Base-by-base conservation (phyloP, 2,113 vertebrate genomes). In the Chelonoidis abingdonii region DNA sequence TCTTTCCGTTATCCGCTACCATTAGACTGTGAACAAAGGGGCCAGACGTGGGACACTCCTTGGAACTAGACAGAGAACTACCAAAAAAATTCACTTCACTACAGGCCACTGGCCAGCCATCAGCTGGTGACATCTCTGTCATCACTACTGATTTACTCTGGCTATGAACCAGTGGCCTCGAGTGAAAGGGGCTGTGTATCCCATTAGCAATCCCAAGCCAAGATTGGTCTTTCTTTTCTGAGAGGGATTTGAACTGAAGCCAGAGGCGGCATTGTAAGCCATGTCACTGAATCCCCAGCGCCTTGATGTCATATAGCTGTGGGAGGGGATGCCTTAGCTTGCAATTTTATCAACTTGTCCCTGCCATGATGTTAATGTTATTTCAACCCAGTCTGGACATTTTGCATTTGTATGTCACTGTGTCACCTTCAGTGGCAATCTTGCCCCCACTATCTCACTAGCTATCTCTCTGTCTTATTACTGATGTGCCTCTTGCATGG, bases 151-250 rank as follows among this genome's bases (percentile, higher is more conserved):
- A 54, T 82, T 84, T 56, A 41, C 86, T 80, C 80, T 96, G 90
- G 92, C 25, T 89, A 5, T 94, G 95, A 90, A 96, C 72, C 90
- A 86, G 83, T 89, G 95, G 96, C 95, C 97, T 80, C 19, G 80
- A 96, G 90, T 44, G 79, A 76, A 94, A 86, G 41, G 38, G 78
- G 56, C 62, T 5, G 17, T 87, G 78, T 86, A 95, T 88, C 72
- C 89, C 89, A 54, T 92, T 83, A 83, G 87, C 72, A 88, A 93
- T 53, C 85, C 95, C 69, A 80, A 87, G 82, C 54, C 89, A 89
- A 90, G 76, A 82, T 47, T 1, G 0, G 21, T 85, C 87, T 62
- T 80, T 85, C 72, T 83, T 52, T 78, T 92, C 10, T 21, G 59
- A 31, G 83, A 76, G 75, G 89, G 81, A 8, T 87, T 13, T 96